Base-by-base conservation (phyloP, 2,888 invertebrate genomes). In the Trachelus iudaicus region DNA sequence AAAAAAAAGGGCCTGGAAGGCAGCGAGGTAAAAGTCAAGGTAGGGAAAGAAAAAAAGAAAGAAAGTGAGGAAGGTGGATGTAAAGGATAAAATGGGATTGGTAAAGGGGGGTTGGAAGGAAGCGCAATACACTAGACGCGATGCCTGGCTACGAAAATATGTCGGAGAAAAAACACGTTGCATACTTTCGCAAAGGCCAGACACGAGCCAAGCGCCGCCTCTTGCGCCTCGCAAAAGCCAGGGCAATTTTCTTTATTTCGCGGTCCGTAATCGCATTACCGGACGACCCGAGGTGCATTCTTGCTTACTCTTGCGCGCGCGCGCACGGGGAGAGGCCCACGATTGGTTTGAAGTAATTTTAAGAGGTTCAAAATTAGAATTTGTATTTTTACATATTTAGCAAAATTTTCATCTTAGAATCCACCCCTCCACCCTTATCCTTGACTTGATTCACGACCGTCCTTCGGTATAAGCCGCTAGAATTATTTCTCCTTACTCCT, bases 181-280 rank as follows among this genome's bases (percentile, higher is more conserved):
- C 56, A 56, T 23, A 56, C 23, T 56, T 56, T 56, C 23, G 23
- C 56, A 23, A 9, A 23, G 56, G 23, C 9, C 56, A 56, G 23
- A 56, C 56, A 0, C 56, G 15, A 23, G 56, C 56, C 40, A 4
- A 4, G 40, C 40, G 1, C 40, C 40, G 4, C 40, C 40, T 40
- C 40, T 40, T 15, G 40, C 40, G 15, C 15, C 15, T 40, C 40
- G 40, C 40, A 40, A 69, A 75, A 75, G 75, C 69, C 76, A 73
- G 75, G 75, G 69, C 73, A 81, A 81, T 81, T 81, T 81, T 76
- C 78, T 81, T 81, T 78, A 81, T 81, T 81, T 81, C 78, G 69
- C 73, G 30, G 56, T 68, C 69, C 74, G 37, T 80, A 80, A 80
- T 80, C 78, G 76, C 31, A 69, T 71, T 76, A 76, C 40, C 30